phyloP scores from a whole-genome alignment of 2,113 vertebrate genomes.

The Sorex araneus region DNA sequence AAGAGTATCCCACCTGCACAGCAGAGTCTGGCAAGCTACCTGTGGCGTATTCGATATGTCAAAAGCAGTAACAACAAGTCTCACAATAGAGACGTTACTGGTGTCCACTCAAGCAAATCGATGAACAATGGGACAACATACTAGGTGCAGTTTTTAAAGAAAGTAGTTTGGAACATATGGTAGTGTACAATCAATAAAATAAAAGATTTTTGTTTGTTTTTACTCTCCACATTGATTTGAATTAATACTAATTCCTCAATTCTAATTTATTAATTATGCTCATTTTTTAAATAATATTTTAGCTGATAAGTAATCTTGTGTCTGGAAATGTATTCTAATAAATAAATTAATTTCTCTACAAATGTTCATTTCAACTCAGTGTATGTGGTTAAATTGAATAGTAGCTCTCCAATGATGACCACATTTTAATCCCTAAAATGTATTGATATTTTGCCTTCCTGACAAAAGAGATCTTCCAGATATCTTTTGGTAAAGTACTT shows the following conservation, averaged over 20 bases:
- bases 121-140: too few relatives aligned
- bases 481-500: not conserved
- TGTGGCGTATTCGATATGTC: too few relatives aligned
- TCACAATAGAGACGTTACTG: too few relatives aligned
- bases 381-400: not conserved
- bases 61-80: too few relatives aligned
- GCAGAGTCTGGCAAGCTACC: too few relatives aligned
- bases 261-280: slow-evolving; percentile 23
- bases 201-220: not conserved
- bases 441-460: not conserved
- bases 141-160: slow-evolving; percentile 1
- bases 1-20: too few relatives aligned
- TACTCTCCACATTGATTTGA: slow-evolving; percentile 9
- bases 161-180: not conserved
- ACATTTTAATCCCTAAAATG: not conserved
- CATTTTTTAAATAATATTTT: not conserved
- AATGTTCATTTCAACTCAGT: not conserved
- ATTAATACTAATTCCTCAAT: not conserved
- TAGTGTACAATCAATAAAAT: not conserved
- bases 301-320: not conserved
- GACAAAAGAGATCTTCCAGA: not conserved
- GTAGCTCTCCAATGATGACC: not conserved
- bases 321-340: not conserved
- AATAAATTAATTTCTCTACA: slow-evolving; percentile 7
- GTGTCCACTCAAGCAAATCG: too few relatives aligned